These are phyloP conservation scores for Calameuta pallipes DNA, from an alignment of 2,888 invertebrate species.

Conservation along the genomic window DNA sequence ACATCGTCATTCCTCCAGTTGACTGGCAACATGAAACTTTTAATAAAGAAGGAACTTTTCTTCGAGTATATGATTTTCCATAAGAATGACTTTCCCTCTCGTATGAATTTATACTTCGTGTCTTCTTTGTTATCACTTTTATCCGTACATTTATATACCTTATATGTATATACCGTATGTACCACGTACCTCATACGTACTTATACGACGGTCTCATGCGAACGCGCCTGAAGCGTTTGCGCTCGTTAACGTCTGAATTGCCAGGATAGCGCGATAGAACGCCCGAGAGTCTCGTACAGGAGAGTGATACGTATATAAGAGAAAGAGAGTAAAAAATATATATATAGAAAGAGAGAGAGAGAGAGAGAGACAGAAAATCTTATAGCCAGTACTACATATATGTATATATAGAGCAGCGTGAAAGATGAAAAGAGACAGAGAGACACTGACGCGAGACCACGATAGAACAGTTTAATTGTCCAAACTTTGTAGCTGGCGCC, in stretches of 20 bases:
- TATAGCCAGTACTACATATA: not conserved
- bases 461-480: slow-evolving; percentile 49
- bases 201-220: not conserved
- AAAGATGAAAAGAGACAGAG: not conserved
- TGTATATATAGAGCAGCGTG: not conserved
- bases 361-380: not conserved
- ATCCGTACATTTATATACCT: not conserved
- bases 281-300: not conserved
- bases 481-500: slow-evolving; percentile 22
- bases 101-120: not conserved
- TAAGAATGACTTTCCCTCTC: not conserved
- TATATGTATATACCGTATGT: too few relatives aligned
- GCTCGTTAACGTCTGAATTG: not conserved
- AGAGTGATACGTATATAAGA: not conserved
- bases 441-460: slow-evolving; percentile 19
- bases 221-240: not conserved
- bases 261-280: not conserved
- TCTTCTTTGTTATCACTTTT: not conserved
- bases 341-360: too few relatives aligned
- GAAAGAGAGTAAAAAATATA: not conserved
- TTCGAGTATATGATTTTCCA: not conserved
- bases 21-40: not conserved
- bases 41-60: not conserved
- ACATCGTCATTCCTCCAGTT: not conserved
- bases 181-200: not conserved